Base-by-base conservation (phyloP, 2,888 invertebrate species). In the Acrobasis suavella region DNA sequence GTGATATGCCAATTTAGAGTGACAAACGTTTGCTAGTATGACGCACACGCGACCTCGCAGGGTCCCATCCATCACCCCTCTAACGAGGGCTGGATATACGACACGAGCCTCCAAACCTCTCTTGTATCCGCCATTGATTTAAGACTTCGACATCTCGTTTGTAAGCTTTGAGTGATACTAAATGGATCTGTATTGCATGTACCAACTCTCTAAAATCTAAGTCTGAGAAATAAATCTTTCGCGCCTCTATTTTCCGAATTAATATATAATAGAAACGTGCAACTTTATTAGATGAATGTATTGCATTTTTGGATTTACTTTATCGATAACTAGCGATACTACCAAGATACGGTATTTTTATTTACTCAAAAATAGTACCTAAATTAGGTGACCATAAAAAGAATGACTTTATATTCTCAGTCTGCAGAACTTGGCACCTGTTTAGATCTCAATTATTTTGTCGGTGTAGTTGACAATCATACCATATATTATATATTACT, bases 71-170 rank as follows among this genome's bases (percentile, higher is more conserved):
- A 81, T 86, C 85, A 86, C 70, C 64, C 64, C 56, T 62, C 73
- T 86, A 87, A 87, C 83, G 82, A 88, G 83, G 78, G 72, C 72
- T 72, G 72, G 82, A 72, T 77, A 84, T 79, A 76, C 69, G 82
- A 83, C 76, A 77, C 78, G 76, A 69, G 70, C 72, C 69, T 73
- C 76, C 69, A 74, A 72, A 72, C 70, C 67, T 72, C 76, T 76
- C 79, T 79, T 78, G 78, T 83, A 82, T 81, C 80, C 73, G 73
- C 74, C 73, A 74, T 74, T 75, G 72, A 74, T 79, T 77, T 73
- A 72, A 54, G 55, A 50, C 70, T 68, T 73, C 74, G 77, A 75
- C 75, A 74, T 72, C 73, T 69, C 70, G 60, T 63, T 55, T 59
- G 60, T 62, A 52, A 49, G 16, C 16, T 32, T 22, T 12, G 7